Evolutionary conservation across 35 echinoderm and acorn worm genomes (phyloP).

Genomic region (Stichopus chloronotus): DNA sequence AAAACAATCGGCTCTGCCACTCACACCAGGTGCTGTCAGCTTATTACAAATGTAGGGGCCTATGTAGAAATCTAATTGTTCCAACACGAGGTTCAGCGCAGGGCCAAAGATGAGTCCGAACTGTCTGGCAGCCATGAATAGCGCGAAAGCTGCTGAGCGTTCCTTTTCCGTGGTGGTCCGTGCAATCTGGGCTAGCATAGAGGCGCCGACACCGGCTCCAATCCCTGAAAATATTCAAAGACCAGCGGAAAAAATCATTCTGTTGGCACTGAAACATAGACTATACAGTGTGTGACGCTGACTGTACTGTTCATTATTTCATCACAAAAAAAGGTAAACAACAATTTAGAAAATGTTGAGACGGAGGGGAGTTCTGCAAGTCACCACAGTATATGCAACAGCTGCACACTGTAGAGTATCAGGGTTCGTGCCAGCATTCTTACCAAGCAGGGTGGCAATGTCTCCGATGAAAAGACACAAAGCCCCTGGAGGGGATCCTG

Average conservation of each 20-base stretch:
- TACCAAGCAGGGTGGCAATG: too few relatives aligned
- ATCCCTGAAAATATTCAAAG: conserved; percentile 60
- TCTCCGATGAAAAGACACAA: too few relatives aligned
- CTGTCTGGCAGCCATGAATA: conserved; percentile 84
- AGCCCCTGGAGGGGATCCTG: too few relatives aligned
- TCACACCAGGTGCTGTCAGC: conserved; percentile 87
- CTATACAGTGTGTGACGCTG: too few relatives aligned
- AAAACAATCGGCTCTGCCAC: neutral
- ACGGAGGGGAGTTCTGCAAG: too few relatives aligned
- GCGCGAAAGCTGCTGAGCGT: conserved; percentile 75
- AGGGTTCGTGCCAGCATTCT: too few relatives aligned
- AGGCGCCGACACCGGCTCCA: conserved; percentile 86
- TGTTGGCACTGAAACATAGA: neutral
- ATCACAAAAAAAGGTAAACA: too few relatives aligned
- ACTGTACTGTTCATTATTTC: too few relatives aligned
- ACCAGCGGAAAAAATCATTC: neutral
- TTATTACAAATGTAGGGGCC: conserved; percentile 69
- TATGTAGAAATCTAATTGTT: conserved; percentile 71
- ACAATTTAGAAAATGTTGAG: too few relatives aligned
- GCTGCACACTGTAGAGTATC: too few relatives aligned
- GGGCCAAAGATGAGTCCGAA: conserved; percentile 93
- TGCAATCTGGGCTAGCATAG: conserved; percentile 93
- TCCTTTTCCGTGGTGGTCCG: conserved; percentile 78
- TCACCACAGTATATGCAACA: too few relatives aligned
- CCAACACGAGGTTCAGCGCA: conserved; percentile 74